These are phyloP conservation scores for Stegana nigrithorax DNA, from an alignment of 2,888 invertebrate species.

Conservation along the genomic window DNA sequence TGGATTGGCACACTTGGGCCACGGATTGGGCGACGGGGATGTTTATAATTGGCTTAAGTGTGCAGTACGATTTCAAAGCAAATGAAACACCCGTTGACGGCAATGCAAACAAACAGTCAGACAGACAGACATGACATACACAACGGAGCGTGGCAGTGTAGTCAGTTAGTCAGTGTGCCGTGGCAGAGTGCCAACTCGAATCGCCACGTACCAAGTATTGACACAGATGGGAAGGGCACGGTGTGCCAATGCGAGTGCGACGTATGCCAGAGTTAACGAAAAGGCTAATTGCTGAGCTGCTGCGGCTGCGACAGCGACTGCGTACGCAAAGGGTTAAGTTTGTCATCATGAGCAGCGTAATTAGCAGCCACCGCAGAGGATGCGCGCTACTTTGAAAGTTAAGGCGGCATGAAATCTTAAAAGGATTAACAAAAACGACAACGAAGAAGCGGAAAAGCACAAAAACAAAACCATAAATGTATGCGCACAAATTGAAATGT, in stretches of 20 bases:
- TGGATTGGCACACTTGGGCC: background rate
- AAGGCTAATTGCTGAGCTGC: background rate
- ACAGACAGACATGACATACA: background rate
- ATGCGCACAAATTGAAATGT: conserved; percentile 2
- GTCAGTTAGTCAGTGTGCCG: background rate
- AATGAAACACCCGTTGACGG: background rate
- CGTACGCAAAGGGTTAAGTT: conserved; percentile 3
- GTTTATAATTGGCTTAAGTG: conserved; percentile 48
- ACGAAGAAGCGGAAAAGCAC: background rate
- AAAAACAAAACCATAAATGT: too few species aligned
- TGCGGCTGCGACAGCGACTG: too few species aligned
- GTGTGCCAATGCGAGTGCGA: background rate
- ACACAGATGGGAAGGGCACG: conserved; percentile 37
- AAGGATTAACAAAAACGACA: too few species aligned
- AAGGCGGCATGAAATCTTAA: background rate
- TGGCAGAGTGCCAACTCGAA: conserved; percentile 39
- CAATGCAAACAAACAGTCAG: background rate
- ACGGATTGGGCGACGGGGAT: background rate
- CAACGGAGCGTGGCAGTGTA: conserved; percentile 9
- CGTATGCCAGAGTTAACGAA: too few species aligned
- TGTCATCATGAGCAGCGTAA: background rate
- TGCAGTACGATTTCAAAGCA: background rate
- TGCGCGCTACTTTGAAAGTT: conserved; percentile 2
- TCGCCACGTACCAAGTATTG: conserved; percentile 30
- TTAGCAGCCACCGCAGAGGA: conserved; percentile 8